A percentile compares a stretch with the other conserved stretches of the same genome.
Conservation (phyloP, 1,140 invertebrate genomes). For the Philopotamus ludificatus region DNA sequence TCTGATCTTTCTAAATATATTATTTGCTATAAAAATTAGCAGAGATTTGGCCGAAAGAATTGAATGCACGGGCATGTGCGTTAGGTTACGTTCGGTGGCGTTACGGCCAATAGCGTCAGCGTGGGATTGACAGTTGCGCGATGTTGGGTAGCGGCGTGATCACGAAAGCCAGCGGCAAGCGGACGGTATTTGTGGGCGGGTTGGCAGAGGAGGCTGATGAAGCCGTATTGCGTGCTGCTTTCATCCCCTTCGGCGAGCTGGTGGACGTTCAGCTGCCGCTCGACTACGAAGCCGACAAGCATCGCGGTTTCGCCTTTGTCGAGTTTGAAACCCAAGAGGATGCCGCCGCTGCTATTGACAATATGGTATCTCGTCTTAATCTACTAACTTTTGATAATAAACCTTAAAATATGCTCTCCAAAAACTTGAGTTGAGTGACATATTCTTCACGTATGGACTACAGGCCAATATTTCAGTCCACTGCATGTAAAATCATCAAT, state of each 20-base stretch:
- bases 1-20: no score
- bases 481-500: constrained; percentile 14
- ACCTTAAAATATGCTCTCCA: neutral
- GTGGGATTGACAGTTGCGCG: neutral
- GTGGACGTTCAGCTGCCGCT: constrained; percentile 96
- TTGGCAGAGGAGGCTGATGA: constrained; percentile 97
- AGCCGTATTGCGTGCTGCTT: constrained; percentile 92
- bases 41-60: no score
- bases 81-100: no score
- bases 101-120: no score
- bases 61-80: no score
- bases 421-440: no score
- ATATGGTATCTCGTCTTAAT: constrained; percentile 94
- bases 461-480: neutral
- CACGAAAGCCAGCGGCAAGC: constrained; percentile 64
- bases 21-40: no score
- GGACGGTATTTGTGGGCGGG: constrained; percentile 83
- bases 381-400: neutral
- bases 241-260: constrained; percentile 97
- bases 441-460: neutral
- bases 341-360: constrained; percentile 97
- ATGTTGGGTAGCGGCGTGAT: no score
- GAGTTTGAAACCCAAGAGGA: constrained; percentile 95
- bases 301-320: constrained; percentile 96
- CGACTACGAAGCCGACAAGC: constrained; percentile 97